Base-by-base conservation (phyloP, 2,113 vertebrate species). In the Amblyopsis rosae region DNA sequence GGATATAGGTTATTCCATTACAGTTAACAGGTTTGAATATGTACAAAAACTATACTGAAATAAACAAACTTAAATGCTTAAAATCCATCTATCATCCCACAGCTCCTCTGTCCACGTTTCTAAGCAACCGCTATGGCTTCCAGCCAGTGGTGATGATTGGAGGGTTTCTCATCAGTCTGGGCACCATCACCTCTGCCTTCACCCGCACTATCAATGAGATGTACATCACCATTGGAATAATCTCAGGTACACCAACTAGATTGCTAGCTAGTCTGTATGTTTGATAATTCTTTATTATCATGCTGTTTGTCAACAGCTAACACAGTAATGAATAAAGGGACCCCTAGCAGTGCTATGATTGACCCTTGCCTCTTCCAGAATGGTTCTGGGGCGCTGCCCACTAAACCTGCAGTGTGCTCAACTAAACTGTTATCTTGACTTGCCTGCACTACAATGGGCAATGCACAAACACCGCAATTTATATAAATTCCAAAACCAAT, bases 101-200 rank as follows among this genome's bases (percentile, higher is more conserved):
- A 99, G 97, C 96, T 15, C 97, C 96, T 1, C 81, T 99, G 62
- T 93, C 96, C 5, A 94, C 94, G 0, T 59, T 95, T 49, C 87
- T 98, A 76, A 96, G 94, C 90, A 96, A 93, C 60, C 92, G 93
- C 56, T 97, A 96, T 0, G 95, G 97, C 56, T 94, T 91, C 75
- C 96, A 94, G 32, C 72, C 91, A 0, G 95, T 98, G 71, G 98
- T 98, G 73, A 95, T 98, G 91, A 64, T 86, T 0, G 98, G 98
- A 5, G 98, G 97, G 9, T 77, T 96, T 80, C 92, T 99, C 3
- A 86, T 96, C 74, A 94, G 93, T 81, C 26, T 90, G 0, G 97
- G 98, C 17, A 98, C 94, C 92, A 90, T 97, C 79, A 56, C 19
- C 0, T 95, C 95, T 1, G 92, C 95, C 66, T 99, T 98, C 10